These are phyloP conservation scores for Drosophila funebris DNA, from an alignment of 1,140 invertebrate genomes.

Conservation along the genomic window DNA sequence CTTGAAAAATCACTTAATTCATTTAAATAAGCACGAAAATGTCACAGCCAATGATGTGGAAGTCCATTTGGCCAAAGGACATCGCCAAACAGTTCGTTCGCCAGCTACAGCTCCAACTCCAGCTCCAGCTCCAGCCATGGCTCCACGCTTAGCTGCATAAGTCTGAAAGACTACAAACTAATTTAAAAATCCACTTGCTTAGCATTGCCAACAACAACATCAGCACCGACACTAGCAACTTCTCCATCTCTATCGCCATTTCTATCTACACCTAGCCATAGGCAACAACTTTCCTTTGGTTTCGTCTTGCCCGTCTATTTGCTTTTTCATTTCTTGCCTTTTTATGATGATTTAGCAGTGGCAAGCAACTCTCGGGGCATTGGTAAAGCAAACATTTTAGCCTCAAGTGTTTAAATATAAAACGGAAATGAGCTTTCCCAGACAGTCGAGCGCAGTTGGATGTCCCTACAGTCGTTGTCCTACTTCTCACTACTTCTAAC, in stretches of 20 bases:
- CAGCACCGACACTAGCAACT: constrained; percentile 9
- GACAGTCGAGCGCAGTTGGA: constrained; percentile 17
- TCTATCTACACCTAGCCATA: constrained; percentile 1
- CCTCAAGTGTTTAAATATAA: constrained; percentile 82
- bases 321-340: constrained; percentile 77
- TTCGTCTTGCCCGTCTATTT: constrained; percentile 49
- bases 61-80: constrained; percentile 69
- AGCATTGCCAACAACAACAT: constrained; percentile 55
- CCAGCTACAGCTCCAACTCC: not conserved
- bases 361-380: constrained; percentile 28
- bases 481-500: constrained; percentile 25
- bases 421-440: constrained; percentile 78
- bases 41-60: constrained; percentile 50
- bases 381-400: constrained; percentile 79
- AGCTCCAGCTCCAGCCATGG: not conserved
- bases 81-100: constrained; percentile 19
- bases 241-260: not conserved
- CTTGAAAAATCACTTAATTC: constrained; percentile 82
- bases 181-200: constrained; percentile 81
- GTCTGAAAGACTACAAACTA: constrained; percentile 66
- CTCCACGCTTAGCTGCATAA: constrained; percentile 25
- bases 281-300: constrained; percentile 3
- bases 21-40: constrained; percentile 77
- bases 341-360: constrained; percentile 79
- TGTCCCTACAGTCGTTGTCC: constrained; percentile 24